A percentile compares a stretch with the other conserved stretches of the same genome.
Evolutionary conservation across 2,797 vertebrate genomes (phyloP).

Genomic region (Trichosurus vulpecula): DNA sequence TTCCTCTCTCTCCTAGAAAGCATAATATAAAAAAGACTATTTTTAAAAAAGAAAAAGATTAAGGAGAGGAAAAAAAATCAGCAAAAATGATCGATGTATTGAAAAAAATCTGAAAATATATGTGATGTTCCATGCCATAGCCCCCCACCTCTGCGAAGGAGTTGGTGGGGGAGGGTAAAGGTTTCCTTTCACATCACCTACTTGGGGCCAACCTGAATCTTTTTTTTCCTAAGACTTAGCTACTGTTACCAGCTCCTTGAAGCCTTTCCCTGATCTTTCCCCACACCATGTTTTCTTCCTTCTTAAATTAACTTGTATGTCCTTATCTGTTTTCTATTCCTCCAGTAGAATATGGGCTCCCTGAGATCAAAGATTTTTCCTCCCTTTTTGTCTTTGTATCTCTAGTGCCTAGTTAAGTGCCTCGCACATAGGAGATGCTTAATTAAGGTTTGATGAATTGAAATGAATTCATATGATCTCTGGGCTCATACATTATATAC

Average conservation of each 20-base stretch:
- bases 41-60: background rate
- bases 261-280: background rate
- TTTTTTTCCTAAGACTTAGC: background rate
- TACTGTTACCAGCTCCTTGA: background rate
- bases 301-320: background rate
- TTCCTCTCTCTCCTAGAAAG: background rate
- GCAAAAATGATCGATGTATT: background rate
- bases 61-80: background rate
- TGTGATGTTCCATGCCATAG: background rate
- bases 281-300: background rate
- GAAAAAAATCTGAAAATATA: background rate
- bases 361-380: background rate
- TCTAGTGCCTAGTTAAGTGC: background rate
- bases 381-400: constrained; percentile 2
- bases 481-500: background rate
- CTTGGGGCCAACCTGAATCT: background rate
- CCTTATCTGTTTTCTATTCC: background rate
- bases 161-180: background rate
- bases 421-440: background rate
- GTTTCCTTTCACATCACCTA: background rate
- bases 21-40: background rate
- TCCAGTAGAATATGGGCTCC: background rate
- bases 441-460: background rate
- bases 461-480: background rate
- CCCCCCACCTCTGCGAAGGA: background rate